phyloP scores from a whole-genome alignment of 2,797 vertebrate genomes.

The Sebastes hopkinsi region DNA sequence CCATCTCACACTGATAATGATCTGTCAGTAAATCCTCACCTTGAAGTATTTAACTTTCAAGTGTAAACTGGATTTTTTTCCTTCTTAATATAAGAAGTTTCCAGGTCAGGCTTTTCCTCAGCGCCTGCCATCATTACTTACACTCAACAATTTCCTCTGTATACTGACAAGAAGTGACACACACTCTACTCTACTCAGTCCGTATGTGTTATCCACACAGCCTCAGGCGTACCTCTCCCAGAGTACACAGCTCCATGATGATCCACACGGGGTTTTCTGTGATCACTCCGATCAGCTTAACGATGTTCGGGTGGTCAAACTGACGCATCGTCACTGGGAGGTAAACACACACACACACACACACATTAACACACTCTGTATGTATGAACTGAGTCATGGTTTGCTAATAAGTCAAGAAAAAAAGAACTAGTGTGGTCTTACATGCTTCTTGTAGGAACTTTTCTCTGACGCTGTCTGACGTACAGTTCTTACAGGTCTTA shows the following conservation, averaged over 20 bases:
- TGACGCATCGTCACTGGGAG: constrained; percentile 96
- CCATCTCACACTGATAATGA: background rate
- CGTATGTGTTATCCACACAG: background rate
- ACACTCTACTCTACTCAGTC: background rate
- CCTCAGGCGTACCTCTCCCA: constrained; percentile 69
- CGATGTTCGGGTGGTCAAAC: constrained; percentile 98
- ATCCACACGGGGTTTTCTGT: constrained; percentile 99
- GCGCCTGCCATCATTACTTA: background rate
- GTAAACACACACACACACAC: background rate
- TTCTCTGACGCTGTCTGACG: constrained; percentile 97
- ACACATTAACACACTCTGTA: background rate
- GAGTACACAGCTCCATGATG: constrained; percentile 97
- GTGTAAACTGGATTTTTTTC: background rate
- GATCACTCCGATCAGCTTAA: constrained; percentile 97
- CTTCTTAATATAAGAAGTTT: background rate
- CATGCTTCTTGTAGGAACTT: constrained; percentile 99
- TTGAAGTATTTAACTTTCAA: background rate
- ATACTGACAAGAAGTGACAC: background rate
- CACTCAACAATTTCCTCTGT: background rate
- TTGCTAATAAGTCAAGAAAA: background rate
- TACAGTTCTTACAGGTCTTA: constrained; percentile 99
- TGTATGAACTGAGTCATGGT: background rate
- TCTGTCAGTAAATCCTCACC: background rate
- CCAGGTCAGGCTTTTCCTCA: background rate
- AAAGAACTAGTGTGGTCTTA: constrained; percentile 74